A percentile compares a stretch with the other conserved stretches of the same genome.
phyloP scores from a whole-genome alignment of 2,113 vertebrate species.

The Cettia cetti region DNA sequence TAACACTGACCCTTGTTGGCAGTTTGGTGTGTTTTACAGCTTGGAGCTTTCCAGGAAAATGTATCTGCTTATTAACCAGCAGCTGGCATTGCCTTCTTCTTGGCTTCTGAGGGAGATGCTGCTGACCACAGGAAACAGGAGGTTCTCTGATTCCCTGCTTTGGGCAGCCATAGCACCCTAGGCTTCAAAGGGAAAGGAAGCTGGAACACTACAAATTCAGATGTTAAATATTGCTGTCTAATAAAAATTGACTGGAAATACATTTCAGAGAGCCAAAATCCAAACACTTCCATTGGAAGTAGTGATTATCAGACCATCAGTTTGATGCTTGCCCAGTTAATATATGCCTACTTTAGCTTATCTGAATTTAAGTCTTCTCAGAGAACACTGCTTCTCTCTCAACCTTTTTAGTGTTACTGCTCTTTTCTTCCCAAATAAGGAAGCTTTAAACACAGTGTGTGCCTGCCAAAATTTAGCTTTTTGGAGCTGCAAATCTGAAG shows the following conservation, averaged over 20 bases:
- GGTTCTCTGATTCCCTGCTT: not conserved
- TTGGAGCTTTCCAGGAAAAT: not conserved
- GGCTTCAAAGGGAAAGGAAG: not conserved
- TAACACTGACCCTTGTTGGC: not conserved
- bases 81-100: not conserved
- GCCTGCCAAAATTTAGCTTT: constrained; percentile 56
- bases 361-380: not conserved
- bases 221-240: not conserved
- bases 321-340: not conserved
- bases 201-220: not conserved
- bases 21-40: not conserved
- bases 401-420: constrained; percentile 20
- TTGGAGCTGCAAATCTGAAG: constrained; percentile 41
- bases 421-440: constrained; percentile 69
- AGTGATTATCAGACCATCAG: not conserved
- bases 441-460: not conserved
- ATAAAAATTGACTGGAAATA: not conserved
- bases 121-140: not conserved
- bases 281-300: not conserved
- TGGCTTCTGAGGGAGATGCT: not conserved
- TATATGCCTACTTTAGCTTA: not conserved
- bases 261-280: not conserved
- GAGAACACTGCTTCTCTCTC: not conserved
- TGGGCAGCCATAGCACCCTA: not conserved
- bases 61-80: not conserved